Evolutionary conservation across 1,140 invertebrate species (phyloP).

Genomic region (Ceratitis capitata): DNA sequence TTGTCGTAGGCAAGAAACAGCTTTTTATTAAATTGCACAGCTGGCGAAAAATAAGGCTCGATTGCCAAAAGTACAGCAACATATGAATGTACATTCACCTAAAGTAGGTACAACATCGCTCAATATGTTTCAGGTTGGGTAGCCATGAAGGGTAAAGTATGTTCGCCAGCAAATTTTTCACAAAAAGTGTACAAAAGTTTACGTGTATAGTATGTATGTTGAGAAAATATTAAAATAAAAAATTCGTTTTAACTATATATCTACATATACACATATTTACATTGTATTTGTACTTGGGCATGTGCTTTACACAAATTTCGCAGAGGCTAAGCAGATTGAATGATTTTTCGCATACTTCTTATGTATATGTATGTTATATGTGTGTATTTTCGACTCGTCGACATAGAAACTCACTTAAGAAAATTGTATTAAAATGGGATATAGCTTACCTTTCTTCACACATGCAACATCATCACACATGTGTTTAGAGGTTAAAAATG

Average conservation of each 20-base stretch:
- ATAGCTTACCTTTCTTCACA: neutral
- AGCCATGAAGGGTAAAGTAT: conserved; percentile 6
- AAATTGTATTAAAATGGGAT: neutral
- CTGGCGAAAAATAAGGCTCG: no score
- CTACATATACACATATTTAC: neutral
- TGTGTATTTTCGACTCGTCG: no score
- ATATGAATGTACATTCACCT: no score
- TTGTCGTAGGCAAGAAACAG: no score
- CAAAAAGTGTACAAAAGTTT: no score
- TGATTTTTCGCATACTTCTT: neutral
- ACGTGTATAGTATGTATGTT: no score
- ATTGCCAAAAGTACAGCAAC: no score
- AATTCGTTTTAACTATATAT: neutral
- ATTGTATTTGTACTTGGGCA: no score
- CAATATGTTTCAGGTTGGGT: neutral
- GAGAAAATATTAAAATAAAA: neutral
- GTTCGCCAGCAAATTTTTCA: neutral
- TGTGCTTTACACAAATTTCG: neutral
- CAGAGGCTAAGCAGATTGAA: neutral
- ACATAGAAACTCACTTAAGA: conserved; percentile 22
- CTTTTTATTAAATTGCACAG: no score
- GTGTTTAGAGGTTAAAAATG: no score
- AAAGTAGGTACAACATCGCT: neutral
- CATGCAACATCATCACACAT: no score
- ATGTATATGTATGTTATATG: no score